Percentiles rank a stretch among this genome's conserved stretches.
These are phyloP conservation scores for Scartelaos histophorus DNA, from an alignment of 2,113 vertebrate genomes.

Conservation along the genomic window DNA sequence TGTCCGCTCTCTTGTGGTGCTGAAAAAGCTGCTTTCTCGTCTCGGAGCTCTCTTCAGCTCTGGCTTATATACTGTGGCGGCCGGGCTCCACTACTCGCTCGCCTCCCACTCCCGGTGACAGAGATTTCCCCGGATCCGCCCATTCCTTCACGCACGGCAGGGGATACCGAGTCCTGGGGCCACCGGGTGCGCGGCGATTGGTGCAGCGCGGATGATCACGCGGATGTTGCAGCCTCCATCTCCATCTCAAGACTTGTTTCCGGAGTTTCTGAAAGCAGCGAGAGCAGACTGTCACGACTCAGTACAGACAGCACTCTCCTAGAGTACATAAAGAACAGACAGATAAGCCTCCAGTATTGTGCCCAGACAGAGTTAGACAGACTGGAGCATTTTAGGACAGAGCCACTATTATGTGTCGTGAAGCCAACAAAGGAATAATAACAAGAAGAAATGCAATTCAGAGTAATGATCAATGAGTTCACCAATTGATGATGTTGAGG, in stretches of 20 bases:
- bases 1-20: constrained; percentile 60
- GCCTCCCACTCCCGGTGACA: constrained; percentile 70
- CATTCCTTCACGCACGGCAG: constrained; percentile 55
- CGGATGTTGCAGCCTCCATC: constrained; percentile 71
- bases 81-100: constrained; percentile 49
- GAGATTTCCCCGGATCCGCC: constrained; percentile 76
- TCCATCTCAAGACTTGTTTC: constrained; percentile 74
- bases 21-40: constrained; percentile 47
- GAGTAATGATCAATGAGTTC: not conserved
- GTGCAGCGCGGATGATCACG: constrained; percentile 52
- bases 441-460: not conserved
- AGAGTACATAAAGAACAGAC: constrained; percentile 28
- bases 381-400: constrained; percentile 7
- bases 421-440: not conserved
- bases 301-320: constrained; percentile 11
- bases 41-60: constrained; percentile 37
- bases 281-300: constrained; percentile 64
- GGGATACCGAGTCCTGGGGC: constrained; percentile 69
- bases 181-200: constrained; percentile 53
- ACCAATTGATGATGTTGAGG: not conserved
- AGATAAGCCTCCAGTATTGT: constrained; percentile 1
- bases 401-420: not conserved
- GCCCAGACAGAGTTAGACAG: constrained; percentile 36
- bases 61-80: constrained; percentile 53
- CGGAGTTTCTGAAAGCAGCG: constrained; percentile 72